Evolutionary conservation across 1,140 invertebrate species (phyloP).

Genomic region (fruit fly (Drosophila melanogaster)): DNA sequence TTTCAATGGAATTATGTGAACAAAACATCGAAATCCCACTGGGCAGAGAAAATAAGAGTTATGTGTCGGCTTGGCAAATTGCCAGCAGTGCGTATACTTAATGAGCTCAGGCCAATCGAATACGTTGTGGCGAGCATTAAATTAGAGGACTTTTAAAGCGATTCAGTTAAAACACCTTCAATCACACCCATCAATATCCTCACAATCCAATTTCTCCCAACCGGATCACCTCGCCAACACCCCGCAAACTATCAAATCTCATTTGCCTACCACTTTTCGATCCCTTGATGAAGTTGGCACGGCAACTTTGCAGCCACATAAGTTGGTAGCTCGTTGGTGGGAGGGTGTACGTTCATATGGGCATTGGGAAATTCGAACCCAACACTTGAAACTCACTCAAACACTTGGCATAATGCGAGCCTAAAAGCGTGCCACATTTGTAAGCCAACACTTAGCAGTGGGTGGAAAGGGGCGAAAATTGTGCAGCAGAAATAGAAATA

Average conservation of each 20-base stretch:
- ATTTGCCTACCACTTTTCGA: conserved; percentile 54
- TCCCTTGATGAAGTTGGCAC: conserved; percentile 48
- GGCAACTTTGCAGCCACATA: conserved; percentile 43
- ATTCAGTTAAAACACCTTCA: conserved; percentile 1
- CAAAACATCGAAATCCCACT: conserved; percentile 43
- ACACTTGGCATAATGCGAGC: conserved; percentile 77
- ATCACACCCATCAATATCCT: background rate
- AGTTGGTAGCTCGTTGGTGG: conserved; percentile 15
- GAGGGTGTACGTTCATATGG: conserved; percentile 3
- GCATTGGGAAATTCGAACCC: conserved; percentile 44
- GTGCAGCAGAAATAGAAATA: conserved; percentile 64
- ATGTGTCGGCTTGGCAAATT: conserved; percentile 60
- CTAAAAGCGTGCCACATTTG: conserved; percentile 59
- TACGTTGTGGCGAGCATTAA: conserved; percentile 7
- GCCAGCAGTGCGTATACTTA: conserved; percentile 68
- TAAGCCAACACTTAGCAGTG: conserved; percentile 46
- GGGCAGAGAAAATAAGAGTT: conserved; percentile 19
- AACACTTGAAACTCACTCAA: conserved; percentile 72
- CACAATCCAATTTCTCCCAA: background rate
- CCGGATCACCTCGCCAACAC: background rate
- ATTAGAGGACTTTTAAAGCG: conserved; percentile 20
- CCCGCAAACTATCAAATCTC: conserved; percentile 47
- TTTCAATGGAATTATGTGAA: conserved; percentile 71
- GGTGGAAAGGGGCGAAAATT: conserved; percentile 33
- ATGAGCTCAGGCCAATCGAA: conserved; percentile 46